These are phyloP conservation scores for Campaea margaritaria DNA, from an alignment of 2,888 invertebrate genomes.

Conservation along the genomic window DNA sequence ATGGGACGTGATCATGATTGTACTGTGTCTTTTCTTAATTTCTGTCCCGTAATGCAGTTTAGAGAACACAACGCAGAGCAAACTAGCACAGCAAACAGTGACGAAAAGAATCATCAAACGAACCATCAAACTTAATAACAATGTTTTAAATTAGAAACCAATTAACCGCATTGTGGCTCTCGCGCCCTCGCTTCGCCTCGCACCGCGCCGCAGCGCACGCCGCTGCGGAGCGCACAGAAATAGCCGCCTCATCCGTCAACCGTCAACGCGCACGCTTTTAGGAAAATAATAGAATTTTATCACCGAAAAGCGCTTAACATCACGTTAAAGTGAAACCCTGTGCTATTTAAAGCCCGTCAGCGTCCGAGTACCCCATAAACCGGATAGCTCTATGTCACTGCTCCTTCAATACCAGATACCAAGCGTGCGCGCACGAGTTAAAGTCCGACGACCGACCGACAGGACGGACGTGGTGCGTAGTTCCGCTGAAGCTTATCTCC, in stretches of 20 bases:
- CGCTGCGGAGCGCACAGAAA: conserved; percentile 15
- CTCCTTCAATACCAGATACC: no score
- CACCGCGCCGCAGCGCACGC: neutral
- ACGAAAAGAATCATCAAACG: neutral
- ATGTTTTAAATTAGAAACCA: conserved; percentile 48
- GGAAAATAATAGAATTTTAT: conserved; percentile 1
- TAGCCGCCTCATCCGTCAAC: conserved; percentile 24
- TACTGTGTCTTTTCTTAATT: no score
- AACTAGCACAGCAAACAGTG: neutral
- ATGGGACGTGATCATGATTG: no score
- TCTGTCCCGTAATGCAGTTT: no score
- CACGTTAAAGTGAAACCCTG: conserved; percentile 4
- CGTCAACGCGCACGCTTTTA: conserved; percentile 1
- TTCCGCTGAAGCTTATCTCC: no score
- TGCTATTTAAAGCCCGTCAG: neutral
- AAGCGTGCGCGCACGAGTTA: no score
- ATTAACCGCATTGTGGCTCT: conserved; percentile 56
- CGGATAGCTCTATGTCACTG: no score
- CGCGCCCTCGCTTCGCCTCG: conserved; percentile 5
- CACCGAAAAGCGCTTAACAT: conserved; percentile 6
- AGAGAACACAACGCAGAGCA: no score
- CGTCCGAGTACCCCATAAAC: neutral
- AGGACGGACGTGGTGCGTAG: no score
- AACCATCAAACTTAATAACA: conserved; percentile 20
- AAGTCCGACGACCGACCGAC: no score